Percentiles rank a stretch among this genome's conserved stretches.
Evolutionary conservation across 2,113 vertebrate species (phyloP).

Genomic region (Anthoscopus minutus): DNA sequence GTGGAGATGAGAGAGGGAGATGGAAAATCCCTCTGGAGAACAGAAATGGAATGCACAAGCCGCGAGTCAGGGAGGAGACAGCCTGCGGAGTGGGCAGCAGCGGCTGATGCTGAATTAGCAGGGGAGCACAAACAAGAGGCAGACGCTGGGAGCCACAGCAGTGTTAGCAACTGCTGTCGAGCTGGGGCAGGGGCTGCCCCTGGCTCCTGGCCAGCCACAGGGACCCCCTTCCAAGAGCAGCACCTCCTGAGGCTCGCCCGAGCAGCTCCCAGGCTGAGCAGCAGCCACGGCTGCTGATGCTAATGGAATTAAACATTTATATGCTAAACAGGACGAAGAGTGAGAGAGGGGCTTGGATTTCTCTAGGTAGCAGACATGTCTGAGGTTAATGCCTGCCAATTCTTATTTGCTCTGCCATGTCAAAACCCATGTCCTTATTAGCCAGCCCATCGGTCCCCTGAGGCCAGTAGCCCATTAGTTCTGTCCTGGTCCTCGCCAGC

Average conservation of each 20-base stretch:
- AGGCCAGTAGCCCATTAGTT: slow-evolving; percentile 40
- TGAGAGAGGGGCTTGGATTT: slow-evolving; percentile 33
- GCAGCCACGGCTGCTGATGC: slow-evolving; percentile 3
- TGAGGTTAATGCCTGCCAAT: slow-evolving; percentile 63
- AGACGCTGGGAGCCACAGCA: background rate
- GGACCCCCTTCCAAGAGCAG: background rate
- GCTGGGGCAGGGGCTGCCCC: background rate
- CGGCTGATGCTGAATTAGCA: background rate
- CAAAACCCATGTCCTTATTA: slow-evolving; percentile 49
- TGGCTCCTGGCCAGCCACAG: background rate
- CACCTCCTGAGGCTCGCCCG: background rate
- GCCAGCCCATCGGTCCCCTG: slow-evolving; percentile 16
- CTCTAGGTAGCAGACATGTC: slow-evolving; percentile 53
- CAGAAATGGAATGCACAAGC: background rate
- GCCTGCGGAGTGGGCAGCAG: background rate
- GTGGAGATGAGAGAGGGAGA: background rate
- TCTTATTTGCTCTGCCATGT: slow-evolving; percentile 52
- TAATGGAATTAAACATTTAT: slow-evolving; percentile 63
- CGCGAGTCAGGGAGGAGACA: background rate
- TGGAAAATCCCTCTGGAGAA: rapidly evolving
- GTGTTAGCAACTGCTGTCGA: background rate
- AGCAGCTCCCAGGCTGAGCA: background rate
- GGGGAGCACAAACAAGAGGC: background rate
- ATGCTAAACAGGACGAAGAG: slow-evolving; percentile 38
- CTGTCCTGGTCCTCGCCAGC: background rate